Base-by-base conservation (phyloP, 1,140 invertebrate genomes). In the Dufourea novaeangliae region DNA sequence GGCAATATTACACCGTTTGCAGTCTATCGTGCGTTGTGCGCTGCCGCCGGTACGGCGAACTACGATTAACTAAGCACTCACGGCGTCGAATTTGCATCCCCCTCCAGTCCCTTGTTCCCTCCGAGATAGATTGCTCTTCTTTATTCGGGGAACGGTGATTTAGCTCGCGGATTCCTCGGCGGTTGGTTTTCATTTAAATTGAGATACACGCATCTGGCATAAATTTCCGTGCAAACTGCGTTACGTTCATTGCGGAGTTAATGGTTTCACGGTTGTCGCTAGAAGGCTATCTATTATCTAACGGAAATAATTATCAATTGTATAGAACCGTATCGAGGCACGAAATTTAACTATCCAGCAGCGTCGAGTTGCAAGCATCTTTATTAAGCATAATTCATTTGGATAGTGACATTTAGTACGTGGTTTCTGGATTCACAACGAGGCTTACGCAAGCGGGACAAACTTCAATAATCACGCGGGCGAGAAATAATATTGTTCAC, bases 1-100 rank as follows among this genome's bases (percentile, higher is more conserved):
- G 79, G 74, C 69, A 67, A 76, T 78, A 85, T 87, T 79, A 81
- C 83, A 71, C 41, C 57, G 69, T 79, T 87, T 86, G 52, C 66
- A 78, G 70, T 79, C 61, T 54, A 61, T 78, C 73, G 56, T 50
- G 63, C 52, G 22, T 64, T 22, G 68, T 50, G 54, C 41, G 66
- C 44, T 72, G 41, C 56, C 41, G 14, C 56, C 41, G 14, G 8
- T 22, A 37, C 56, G 34, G 34, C 41, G 44, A 66, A 44, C 34
- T 46, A 56, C 41, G 56, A 70, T 73, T 64, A 77, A 59, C 66
- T 14, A 44, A 32, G 41, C 59, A 54, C 68, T 25, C 37, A n/a
- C 37, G 6, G 17, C 39, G 59, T 63, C 37, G 46, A 46, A n/a
- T 34, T 41, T 52, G 37, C 22, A 34, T 80, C 57, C 27, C 46